phyloP scores from a whole-genome alignment of 2,113 vertebrate genomes.

The Leiothrix lutea region DNA sequence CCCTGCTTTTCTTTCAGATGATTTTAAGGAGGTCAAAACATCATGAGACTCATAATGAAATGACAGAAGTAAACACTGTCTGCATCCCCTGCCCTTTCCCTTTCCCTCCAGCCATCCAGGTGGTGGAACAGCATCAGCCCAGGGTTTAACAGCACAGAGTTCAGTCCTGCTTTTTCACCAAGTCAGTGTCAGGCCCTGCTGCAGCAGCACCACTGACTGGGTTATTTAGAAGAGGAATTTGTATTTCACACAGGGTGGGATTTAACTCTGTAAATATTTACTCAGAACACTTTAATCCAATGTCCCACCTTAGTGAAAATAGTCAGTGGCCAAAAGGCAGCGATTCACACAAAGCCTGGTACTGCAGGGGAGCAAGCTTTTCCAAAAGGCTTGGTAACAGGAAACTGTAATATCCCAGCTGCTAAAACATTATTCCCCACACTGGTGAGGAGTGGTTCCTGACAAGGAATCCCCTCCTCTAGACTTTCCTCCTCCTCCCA shows the following conservation, averaged over 20 bases:
- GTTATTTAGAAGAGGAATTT: neutral
- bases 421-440: neutral
- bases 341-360: neutral
- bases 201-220: neutral
- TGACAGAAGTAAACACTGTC: neutral
- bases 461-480: neutral
- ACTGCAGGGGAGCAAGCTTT: neutral
- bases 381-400: neutral
- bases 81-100: neutral
- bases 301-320: neutral
- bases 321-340: neutral
- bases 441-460: neutral
- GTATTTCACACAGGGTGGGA: neutral
- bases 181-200: rapidly evolving
- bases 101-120: rapidly evolving
- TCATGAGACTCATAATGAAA: neutral
- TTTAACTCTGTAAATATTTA: neutral
- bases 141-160: neutral
- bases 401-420: neutral
- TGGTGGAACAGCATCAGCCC: neutral
- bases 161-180: rapidly evolving
- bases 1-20: neutral
- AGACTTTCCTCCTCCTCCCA: neutral
- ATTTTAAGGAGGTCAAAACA: neutral
- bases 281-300: neutral